phyloP scores from a whole-genome alignment of 2,888 invertebrate genomes.

The Ptychoptera contaminata region DNA sequence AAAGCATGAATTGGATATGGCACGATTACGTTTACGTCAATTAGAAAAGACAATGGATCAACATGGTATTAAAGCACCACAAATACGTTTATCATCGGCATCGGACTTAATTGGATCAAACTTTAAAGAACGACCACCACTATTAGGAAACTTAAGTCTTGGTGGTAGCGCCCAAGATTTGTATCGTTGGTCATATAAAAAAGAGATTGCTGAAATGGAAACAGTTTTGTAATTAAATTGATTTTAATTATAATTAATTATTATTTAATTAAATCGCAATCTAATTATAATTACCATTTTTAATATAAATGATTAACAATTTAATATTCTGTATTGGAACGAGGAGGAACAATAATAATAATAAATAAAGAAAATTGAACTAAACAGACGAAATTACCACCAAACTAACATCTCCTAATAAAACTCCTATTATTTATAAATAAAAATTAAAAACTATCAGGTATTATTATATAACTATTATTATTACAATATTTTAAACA shows the following conservation, averaged over 20 bases:
- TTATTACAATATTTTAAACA: too few species aligned
- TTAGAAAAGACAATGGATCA: slow-evolving; percentile 72
- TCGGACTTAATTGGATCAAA: slow-evolving; percentile 40
- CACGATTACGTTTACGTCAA: slow-evolving; percentile 67
- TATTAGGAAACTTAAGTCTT: slow-evolving; percentile 29
- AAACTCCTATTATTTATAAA: too few species aligned
- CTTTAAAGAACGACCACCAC: slow-evolving; percentile 38
- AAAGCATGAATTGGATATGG: slow-evolving; percentile 78
- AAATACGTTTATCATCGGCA: slow-evolving; percentile 46
- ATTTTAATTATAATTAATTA: too few species aligned
- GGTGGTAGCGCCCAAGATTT: slow-evolving; percentile 34
- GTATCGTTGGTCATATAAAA: slow-evolving; percentile 41
- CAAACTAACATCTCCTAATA: too few species aligned
- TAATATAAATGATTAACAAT: too few species aligned
- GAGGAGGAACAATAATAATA: background rate
- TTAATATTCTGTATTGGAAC: too few species aligned
- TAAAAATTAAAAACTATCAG: too few species aligned
- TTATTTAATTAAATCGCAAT: too few species aligned
- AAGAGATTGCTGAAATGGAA: slow-evolving; percentile 79
- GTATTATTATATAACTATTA: too few species aligned
- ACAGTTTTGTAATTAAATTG: slow-evolving; percentile 66
- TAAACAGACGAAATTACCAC: too few species aligned
- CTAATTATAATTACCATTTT: too few species aligned
- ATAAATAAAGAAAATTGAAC: too few species aligned
- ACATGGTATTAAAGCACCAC: slow-evolving; percentile 65